Conservation (phyloP, 1,140 invertebrate genomes). For the roundworm (Caenorhabditis elegans) region DNA sequence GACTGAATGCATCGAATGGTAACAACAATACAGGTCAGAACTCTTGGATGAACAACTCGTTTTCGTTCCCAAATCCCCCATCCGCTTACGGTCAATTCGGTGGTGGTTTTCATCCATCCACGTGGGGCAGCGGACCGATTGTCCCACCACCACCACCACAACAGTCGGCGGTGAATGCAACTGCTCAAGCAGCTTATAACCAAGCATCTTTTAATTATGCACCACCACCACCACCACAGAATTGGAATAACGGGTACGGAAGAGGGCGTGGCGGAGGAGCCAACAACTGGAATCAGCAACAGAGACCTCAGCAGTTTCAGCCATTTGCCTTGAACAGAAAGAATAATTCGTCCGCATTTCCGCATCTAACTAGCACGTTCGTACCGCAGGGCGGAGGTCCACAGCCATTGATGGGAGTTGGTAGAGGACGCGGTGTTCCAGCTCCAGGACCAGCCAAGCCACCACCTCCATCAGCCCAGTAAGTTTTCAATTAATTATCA, state of each 20-base stretch:
- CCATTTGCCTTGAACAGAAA: constrained; percentile 26
- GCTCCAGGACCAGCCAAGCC: neutral
- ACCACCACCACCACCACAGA: neutral
- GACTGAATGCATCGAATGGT: neutral
- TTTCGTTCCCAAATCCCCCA: constrained; percentile 17
- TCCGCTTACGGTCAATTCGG: constrained; percentile 13
- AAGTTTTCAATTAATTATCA: neutral
- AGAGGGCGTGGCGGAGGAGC: constrained; percentile 4
- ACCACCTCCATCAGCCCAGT: neutral
- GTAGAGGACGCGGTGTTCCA: neutral
- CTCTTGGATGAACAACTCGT: neutral
- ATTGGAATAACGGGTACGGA: constrained; percentile 3
- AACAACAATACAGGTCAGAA: constrained; percentile 26
- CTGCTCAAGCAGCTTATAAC: neutral
- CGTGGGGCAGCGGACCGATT: neutral
- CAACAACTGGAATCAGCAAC: neutral
- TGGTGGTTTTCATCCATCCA: neutral
- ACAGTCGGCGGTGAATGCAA: neutral
- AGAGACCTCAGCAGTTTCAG: constrained; percentile 5
- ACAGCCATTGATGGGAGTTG: constrained; percentile 12
- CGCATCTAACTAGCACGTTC: neutral
- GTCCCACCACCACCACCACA: neutral
- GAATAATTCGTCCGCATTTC: neutral
- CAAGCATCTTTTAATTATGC: neutral
- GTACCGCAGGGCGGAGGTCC: constrained; percentile 13